Evolutionary conservation across 1,140 invertebrate species (phyloP), one percentile per base, ranked within the genome.

Genomic region (Nasonia longicornis): DNA sequence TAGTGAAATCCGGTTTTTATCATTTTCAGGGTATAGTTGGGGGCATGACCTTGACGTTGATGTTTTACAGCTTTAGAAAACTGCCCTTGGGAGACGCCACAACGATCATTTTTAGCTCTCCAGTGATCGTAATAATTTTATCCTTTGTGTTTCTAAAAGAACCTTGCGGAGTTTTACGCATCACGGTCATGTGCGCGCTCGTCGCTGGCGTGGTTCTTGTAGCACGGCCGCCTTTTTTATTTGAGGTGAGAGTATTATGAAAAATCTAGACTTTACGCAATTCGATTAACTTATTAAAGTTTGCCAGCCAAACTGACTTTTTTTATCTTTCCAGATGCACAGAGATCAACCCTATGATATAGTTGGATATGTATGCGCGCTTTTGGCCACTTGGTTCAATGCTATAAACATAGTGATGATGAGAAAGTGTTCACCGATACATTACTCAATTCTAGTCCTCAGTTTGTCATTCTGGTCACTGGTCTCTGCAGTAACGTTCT

Each of bases 21-120:
- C 63, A 74, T 78, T 85, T 85, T 64, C 81, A 92, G 91, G 92
- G 92, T 14, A 45, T 92, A 22, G 90, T 92, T n/a, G 92, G 91
- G 2, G 92, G 91, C 26, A 86, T 91, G 77, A 92, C 91, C 0
- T 79, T 92, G 8, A 90, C 90, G 6, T 82, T 92, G 29, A 84
- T 93, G 4, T 93, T 92, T 86, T 92, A 90, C 82, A 92, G 92
- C 75, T 92, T 93, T 78, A 88, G 91, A 48, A 90, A 91, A 81
- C 84, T 93, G 29, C 91, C 93, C 10, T 80, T 93, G 31, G 92
- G 92, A 3, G 92, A 93, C 88, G 92, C 93, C 12, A 92, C 93
- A 2, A 91, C 92, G 4, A 93, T 93, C 22, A 93, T 93, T 82
- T 92, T 93, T 82, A 93, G 92, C 84, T 93, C 92, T 48, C 92